Evolutionary conservation across 2,113 vertebrate genomes (phyloP), one percentile per base, ranked within the genome.

Genomic region (Aplodontia rufa): DNA sequence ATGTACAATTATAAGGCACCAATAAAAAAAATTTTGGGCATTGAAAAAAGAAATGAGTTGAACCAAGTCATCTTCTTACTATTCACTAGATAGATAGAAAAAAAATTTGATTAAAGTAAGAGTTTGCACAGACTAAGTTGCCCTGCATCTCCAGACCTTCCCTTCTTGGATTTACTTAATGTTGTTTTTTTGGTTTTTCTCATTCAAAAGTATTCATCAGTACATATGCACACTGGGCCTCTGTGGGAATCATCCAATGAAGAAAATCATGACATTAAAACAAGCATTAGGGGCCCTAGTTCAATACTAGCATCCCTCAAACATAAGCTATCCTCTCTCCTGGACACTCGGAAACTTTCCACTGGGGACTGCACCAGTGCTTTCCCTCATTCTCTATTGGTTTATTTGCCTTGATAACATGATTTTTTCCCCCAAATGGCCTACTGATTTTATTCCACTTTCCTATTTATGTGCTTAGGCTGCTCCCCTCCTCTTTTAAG

Each of bases 371-470:
- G 64, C 53, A 66, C 8, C 47, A 45, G 81, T 8, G 42, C 76
- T 53, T 76, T 51, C 49, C 51, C 47, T 74, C 53, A 37, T 72
- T 49, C 83, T 60, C 91, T 62, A 10, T 12, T 49, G 42, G 76
- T 32, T 45, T 92, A 12, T 76, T 89, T 95, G 28, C 85, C 93
- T 53, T 69, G 20, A 87, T 96, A 95, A 85, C 55, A 82, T 30
- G 55, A 62, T 79, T 49, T 11, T 78, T 96, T 79, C 75, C 83
- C 83, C 80, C 60, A 75, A 89, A 91, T 86, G 74, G 68, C 42
- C 69, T 79, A 84, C 45, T 92, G 66, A 90, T 92, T 95, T 74
- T 58, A 83, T 75, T 88, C 51, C 42, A 69, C 90, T 78, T 91
- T 89, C 68, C 58, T 79, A 40, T 90, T 64, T 79, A 49, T 91